Base-by-base conservation (phyloP, 2,113 vertebrate species). In the Semnornis frantzii region DNA sequence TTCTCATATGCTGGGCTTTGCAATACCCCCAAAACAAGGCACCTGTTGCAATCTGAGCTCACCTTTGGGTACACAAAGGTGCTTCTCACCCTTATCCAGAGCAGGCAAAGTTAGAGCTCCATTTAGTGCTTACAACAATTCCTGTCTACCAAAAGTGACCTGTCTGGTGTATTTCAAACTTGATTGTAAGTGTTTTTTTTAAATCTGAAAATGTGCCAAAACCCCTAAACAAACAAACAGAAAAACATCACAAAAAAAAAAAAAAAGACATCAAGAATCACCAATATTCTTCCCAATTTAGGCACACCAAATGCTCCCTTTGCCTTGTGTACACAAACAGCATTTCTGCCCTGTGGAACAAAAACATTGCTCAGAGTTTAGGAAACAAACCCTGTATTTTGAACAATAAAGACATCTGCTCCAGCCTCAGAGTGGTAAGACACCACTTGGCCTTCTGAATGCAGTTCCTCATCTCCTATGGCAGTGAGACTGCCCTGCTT, bases 81-180 rank as follows among this genome's bases (percentile, higher is more conserved):
- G 18, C 12, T 71, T 89, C 72, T 63, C 52, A 58, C 14, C 27
- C 10, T 44, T 62, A 68, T 1, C 23, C 16, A 23, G 8, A 68
- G 9, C 10, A 74, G 15, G 33, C 39, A 2, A 76, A 69, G 30
- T 11, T 62, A 89, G 70, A 72, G 18, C 10, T 92, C 52, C 31
- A 20, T 15, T 4, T 0, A 55, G 13, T 37, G 28, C 21, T 34
- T 62, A 34, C 0, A 0, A 62, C 27, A 72, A 17, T n/a, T 8
- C 20, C 46, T 11, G 5, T 19, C 27, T 62, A 48, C 4, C 2
- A 7, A 21, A 55, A 79, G 25, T 57, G 31, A 68, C 28, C 13
- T 54, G 23, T 25, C 16, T 62, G 55, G 10, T 54, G 3, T 39
- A 33, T 28, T 87, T 85, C 24, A 63, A 18, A 42, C 8, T 42